Conservation (phyloP, 2,113 vertebrate species). For the Miniopterus natalensis region DNA sequence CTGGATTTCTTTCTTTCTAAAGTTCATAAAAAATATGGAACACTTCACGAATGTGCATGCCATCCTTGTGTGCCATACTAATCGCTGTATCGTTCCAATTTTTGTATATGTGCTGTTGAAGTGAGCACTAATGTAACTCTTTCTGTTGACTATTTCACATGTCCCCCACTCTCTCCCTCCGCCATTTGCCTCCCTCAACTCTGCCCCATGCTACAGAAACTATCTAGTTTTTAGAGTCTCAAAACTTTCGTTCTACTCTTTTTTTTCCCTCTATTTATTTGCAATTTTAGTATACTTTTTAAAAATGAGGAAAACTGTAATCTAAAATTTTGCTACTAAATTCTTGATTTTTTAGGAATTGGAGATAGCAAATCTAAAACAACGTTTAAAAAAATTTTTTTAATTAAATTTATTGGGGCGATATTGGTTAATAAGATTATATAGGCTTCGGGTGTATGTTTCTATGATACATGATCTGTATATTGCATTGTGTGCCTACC, state of each 20-base stretch:
- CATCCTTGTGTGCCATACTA: neutral
- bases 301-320: conserved; percentile 46
- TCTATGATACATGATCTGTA: no score
- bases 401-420: no score
- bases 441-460: neutral
- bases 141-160: neutral
- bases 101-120: neutral
- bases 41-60: neutral
- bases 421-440: neutral
- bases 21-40: neutral
- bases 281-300: conserved; percentile 15
- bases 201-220: neutral
- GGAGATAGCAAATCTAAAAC: conserved; percentile 7
- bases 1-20: neutral
- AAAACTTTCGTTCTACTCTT: conserved; percentile 37
- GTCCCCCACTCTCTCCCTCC: neutral
- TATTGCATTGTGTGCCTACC: no score
- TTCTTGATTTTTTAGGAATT: conserved; percentile 25
- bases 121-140: neutral
- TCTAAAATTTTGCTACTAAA: neutral
- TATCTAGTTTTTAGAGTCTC: neutral
- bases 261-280: conserved; percentile 49
- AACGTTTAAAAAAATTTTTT: neutral
- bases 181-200: neutral
- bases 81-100: neutral